These are phyloP conservation scores for Apis cerana DNA, from an alignment of 1,140 invertebrate species.

Conservation along the genomic window DNA sequence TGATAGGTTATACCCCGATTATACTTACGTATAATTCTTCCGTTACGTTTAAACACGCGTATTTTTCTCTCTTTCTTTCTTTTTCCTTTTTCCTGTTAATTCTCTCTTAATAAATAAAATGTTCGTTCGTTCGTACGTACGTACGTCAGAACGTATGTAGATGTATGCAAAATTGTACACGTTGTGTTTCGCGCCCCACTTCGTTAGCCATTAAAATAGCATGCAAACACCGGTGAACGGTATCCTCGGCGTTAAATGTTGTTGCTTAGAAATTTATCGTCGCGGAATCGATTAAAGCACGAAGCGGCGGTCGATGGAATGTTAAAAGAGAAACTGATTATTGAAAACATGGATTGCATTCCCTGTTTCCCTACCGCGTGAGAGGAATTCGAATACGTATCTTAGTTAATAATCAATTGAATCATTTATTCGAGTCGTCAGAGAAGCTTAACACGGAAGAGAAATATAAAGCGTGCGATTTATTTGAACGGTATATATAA, in stretches of 20 bases:
- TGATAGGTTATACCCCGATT: background rate
- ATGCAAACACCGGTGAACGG: conserved; percentile 18
- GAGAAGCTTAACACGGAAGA: background rate
- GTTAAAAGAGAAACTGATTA: background rate
- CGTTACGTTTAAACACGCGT: background rate
- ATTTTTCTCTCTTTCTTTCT: background rate
- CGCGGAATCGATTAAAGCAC: background rate
- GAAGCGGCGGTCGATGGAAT: background rate
- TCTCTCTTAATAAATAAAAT: too few species aligned
- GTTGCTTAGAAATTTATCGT: conserved; percentile 14
- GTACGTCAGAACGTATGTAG: conserved; percentile 9
- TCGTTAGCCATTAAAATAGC: conserved; percentile 7
- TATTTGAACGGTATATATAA: too few species aligned
- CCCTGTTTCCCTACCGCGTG: too few species aligned
- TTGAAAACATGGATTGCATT: background rate
- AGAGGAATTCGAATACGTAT: background rate
- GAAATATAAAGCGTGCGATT: background rate
- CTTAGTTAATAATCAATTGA: background rate
- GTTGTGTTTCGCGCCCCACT: background rate
- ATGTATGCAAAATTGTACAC: conserved; percentile 23
- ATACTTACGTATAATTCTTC: background rate
- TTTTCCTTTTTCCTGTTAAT: background rate
- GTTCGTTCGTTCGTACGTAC: background rate
- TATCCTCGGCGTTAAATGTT: background rate
- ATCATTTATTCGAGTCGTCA: background rate